Base-by-base conservation (phyloP, 2,797 vertebrate species). In the Vireo griseus region DNA sequence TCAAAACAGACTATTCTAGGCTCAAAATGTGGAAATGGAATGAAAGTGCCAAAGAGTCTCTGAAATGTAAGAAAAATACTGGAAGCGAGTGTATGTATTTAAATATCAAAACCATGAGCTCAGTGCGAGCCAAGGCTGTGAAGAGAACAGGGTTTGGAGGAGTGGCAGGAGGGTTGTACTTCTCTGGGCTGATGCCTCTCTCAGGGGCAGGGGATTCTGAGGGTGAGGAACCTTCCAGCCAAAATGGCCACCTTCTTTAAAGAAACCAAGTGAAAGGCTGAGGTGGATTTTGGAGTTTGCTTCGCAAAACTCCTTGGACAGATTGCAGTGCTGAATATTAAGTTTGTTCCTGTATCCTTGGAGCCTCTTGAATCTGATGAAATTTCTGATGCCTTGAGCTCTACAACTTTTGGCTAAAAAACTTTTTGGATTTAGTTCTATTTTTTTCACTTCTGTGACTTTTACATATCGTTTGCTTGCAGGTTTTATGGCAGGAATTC, bases 401-500 rank as follows among this genome's bases (percentile, higher is more conserved):
- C 35, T 50, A 3, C 44, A 65, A 5, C 14, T 50, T 48, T 5
- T 4, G 5, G 21, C 22, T 71, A 16, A 94, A 89, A 51, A 62
- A 19, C 4, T 28, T 54, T 10, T 12, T 74, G 18, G 12, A 9
- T 80, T 40, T 58, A 22, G 3, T 52, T 85, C 16, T 80, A 0
- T 6, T 54, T 66, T 66, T 63, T 82, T 67, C 48, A 5, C 15
- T 9, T 51, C 40, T 57, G 0, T 95, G 61, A 95, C 74, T 28
- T 81, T 31, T 55, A 15, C 25, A 5, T 90, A 52, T 92, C 25
- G 13, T 73, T 57, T 52, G 2, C 87, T 68, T 90, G 52, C 82
- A 99, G 99, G 98, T 99, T 99, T 98, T 99, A 99, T 91, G 99
- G 99, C 81, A 98, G 99, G 94, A 99, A 99, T 97, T 99, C 99